Percentiles rank a stretch among this genome's conserved stretches.
Evolutionary conservation across 2,888 invertebrate genomes (phyloP).

Genomic region (Tiliacea citrago): DNA sequence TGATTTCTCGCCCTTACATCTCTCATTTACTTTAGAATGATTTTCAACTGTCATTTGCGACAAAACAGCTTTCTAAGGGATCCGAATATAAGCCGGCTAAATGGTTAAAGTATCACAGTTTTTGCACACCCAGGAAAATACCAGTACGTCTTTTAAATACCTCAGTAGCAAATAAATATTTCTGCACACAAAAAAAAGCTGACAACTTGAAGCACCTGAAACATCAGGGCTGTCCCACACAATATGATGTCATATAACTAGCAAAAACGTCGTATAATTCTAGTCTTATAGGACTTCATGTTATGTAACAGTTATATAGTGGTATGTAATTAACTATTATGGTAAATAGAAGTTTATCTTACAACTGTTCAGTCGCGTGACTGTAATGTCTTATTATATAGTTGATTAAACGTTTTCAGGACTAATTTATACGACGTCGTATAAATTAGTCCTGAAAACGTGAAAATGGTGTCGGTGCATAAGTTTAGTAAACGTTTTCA

Average conservation of each 20-base stretch:
- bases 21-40: neutral
- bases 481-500: too few relatives aligned
- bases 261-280: too few relatives aligned
- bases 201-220: conserved; percentile 64
- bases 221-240: conserved; percentile 66
- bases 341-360: too few relatives aligned
- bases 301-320: too few relatives aligned
- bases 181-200: conserved; percentile 51
- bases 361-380: too few relatives aligned
- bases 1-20: conserved; percentile 4
- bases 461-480: too few relatives aligned
- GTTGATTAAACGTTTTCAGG: too few relatives aligned
- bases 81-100: neutral
- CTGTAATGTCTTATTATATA: too few relatives aligned
- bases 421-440: too few relatives aligned
- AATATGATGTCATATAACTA: conserved; percentile 67
- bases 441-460: too few relatives aligned
- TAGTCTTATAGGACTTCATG: too few relatives aligned
- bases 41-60: neutral
- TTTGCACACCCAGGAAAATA: neutral
- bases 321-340: too few relatives aligned
- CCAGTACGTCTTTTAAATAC: neutral
- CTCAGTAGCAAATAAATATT: neutral
- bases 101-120: neutral
- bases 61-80: neutral